Evolutionary conservation across 2,113 vertebrate species (phyloP), one percentile per base, ranked within the genome.

Genomic region (Uria aalge): DNA sequence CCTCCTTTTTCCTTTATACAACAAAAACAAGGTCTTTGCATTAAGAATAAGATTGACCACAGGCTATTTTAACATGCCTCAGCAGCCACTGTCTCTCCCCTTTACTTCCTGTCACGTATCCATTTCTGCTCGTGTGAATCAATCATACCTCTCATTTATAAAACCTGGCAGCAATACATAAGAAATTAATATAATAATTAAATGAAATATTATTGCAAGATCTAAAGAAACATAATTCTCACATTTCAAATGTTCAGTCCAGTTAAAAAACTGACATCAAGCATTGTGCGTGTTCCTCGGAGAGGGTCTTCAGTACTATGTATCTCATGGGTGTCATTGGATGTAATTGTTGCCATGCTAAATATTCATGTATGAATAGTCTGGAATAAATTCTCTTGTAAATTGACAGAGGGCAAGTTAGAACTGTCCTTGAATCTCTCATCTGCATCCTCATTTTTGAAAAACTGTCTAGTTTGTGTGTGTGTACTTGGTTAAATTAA

Each of bases 301-400:
- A 96, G 92, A 97, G 94, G 84, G 64, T 96, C 91, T 94, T 88
- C 73, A 12, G 52, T 48, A 85, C 57, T 74, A 36, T 53, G 93
- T 79, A 85, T 96, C 98, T 97, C 96, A 66, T 79, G 96, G 96
- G 97, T 97, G 96, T 98, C 96, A 93, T 91, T 97, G 97, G 96
- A 84, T 97, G 97, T 97, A 97, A 96, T 95, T 97, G 98, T 97
- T 96, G 94, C 96, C 96, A 97, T 94, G 96, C 96, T 98, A 97
- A 98, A 98, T 98, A 98, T 98, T 98, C 97, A 98, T 98, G 97
- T 98, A 95, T 93, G 97, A 94, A 95, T 87, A 94, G 96, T 84
- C 96, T 96, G 92, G 97, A 97, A 98, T 98, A 96, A 97, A 98
- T 98, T 98, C 97, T 94, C 92, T 56, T 76, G 95, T 79, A 96